Conservation (phyloP, 2,888 invertebrate genomes). For the Chrysolina oricalcia region DNA sequence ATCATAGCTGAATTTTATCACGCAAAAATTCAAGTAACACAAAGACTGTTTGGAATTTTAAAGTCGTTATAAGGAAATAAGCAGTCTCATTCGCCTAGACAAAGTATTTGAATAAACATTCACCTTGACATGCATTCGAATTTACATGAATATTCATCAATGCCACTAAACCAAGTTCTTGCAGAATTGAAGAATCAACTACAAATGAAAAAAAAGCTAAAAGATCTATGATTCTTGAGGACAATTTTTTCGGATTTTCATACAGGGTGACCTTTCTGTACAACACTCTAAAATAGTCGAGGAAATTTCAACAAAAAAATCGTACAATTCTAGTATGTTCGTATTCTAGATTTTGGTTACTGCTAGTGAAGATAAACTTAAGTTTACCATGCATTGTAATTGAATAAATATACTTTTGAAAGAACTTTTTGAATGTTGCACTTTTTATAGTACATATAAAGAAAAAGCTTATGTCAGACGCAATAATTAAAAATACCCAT, state of each 20-base stretch:
- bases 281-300: too few species aligned
- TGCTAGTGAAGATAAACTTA: too few species aligned
- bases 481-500: background rate
- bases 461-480: background rate
- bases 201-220: background rate
- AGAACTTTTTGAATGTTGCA: background rate
- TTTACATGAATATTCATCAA: constrained; percentile 23
- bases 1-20: background rate
- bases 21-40: background rate
- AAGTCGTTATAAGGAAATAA: background rate
- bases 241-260: too few species aligned
- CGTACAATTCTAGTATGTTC: too few species aligned
- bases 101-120: constrained; percentile 22
- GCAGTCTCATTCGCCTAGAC: constrained; percentile 15
- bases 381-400: too few species aligned
- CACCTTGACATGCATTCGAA: constrained; percentile 24
- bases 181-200: background rate
- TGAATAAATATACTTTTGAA: too few species aligned
- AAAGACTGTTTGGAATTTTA: background rate
- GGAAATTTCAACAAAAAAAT: too few species aligned
- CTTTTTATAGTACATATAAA: background rate
- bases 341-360: too few species aligned
- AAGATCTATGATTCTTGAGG: too few species aligned
- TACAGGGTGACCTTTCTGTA: too few species aligned
- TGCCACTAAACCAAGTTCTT: background rate